Evolutionary conservation across 2,797 vertebrate genomes (phyloP).

Genomic region (Megalops cyprinoides): DNA sequence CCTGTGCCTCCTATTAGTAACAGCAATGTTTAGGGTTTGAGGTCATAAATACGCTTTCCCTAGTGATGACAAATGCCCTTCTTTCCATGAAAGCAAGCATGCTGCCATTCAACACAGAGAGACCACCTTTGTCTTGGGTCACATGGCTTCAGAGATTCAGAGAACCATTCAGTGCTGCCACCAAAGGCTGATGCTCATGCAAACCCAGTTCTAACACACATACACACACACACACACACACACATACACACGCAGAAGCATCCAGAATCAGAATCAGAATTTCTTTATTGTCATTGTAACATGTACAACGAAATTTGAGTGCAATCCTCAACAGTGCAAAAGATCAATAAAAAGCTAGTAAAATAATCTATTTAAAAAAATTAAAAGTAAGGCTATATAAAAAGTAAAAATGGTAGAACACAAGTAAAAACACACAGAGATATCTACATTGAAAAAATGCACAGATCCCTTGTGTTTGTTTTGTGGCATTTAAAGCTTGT

Average conservation of each 20-base stretch:
- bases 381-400: no score
- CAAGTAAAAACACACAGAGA: no score
- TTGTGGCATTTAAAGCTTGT: no score
- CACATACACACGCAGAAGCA: neutral
- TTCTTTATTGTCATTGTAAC: no score
- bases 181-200: neutral
- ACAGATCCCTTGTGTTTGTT: no score
- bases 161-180: neutral
- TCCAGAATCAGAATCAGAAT: no score
- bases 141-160: neutral
- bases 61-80: conserved; percentile 12
- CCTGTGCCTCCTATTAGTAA: neutral
- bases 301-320: no score
- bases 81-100: conserved; percentile 20
- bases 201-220: neutral
- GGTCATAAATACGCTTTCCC: conserved; percentile 9
- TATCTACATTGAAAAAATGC: no score
- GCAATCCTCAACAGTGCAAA: no score
- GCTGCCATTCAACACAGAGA: neutral
- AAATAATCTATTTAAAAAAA: no score
- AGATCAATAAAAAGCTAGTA: no score
- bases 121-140: neutral
- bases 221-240: neutral
- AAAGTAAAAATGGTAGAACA: no score
- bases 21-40: conserved; percentile 5